Evolutionary conservation across 2,888 invertebrate species (phyloP), one percentile per base, ranked within the genome.

Genomic region (Meliscaeva auricollis): DNA sequence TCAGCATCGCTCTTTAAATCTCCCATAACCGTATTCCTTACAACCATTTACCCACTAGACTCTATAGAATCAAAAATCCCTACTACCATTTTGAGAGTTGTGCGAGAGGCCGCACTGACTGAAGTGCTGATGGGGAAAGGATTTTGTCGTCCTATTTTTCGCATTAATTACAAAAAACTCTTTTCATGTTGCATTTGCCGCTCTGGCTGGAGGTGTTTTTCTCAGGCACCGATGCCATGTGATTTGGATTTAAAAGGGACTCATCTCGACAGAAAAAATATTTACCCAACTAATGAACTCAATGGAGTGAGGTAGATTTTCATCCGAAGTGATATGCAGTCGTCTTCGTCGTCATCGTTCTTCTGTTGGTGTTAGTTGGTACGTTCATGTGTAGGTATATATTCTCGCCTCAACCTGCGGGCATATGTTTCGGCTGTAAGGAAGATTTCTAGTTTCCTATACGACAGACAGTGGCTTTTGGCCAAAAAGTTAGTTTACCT

Each of bases 251-350:
- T 30, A 72, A 76, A 80, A 74, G 74, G 74, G 79, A 75, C 75
- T 80, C 84, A 80, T 84, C 70, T 66, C 75, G 30, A 72, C 75
- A 79, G 74, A 68, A 52, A 74, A 84, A 80, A 84, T 80, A 84
- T 84, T 84, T 84, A 84, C 84, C 84, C 80, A 84, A 84, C 84
- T 84, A 84, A 84, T 84, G 84, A 84, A 84, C 80, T 60, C 44
- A 70, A 62, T 62, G 80, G 80, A 66, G 32, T 66, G 70, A 22
- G 75, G 35, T 13, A 50, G 79, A 66, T 54, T 32, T 38, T 41
- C 38, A 70, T 64, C 32, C 13, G 70, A 62, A 54, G 64, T 74
- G 78, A 78, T 83, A 78, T 79, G 83, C 62, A 64, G 35, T 41
- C 50, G 44, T 64, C 50, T 73, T 73, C 60, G 69, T 46, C 54